A percentile compares a stretch with the other conserved stretches of the same genome.
Conservation (phyloP, 2,797 vertebrate genomes). For the Ceryle rudis region DNA sequence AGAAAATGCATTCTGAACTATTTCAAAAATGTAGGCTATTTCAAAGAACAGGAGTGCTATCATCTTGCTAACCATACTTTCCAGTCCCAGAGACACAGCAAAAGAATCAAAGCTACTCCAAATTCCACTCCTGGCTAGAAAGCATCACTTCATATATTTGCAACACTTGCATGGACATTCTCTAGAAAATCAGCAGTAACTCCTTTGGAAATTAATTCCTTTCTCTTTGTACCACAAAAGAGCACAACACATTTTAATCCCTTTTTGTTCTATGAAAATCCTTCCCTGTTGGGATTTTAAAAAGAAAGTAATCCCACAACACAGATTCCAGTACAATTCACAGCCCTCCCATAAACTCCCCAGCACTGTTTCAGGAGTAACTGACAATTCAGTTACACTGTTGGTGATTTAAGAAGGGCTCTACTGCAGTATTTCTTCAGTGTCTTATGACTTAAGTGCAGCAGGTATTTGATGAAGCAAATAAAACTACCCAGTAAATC, state of each 20-base stretch:
- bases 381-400: conserved; percentile 24
- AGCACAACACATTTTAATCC: conserved; percentile 2
- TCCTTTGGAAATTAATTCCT: conserved; percentile 20
- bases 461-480: conserved; percentile 56
- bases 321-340: background rate
- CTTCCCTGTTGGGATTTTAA: conserved; percentile 28
- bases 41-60: conserved; percentile 24
- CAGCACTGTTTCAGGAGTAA: conserved; percentile 31
- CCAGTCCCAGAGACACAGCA: background rate
- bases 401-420: conserved; percentile 33
- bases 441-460: conserved; percentile 34
- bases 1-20: conserved; percentile 28
- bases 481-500: conserved; percentile 57
- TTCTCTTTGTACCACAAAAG: background rate
- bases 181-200: conserved; percentile 1
- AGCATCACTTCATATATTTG: background rate
- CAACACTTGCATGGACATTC: background rate
- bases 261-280: conserved; percentile 2
- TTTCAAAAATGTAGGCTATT: conserved; percentile 27
- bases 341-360: conserved; percentile 4
- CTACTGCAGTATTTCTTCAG: conserved; percentile 40
- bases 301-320: conserved; percentile 39
- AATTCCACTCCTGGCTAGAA: background rate
- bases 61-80: background rate
- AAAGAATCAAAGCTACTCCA: conserved; percentile 20